Evolutionary conservation across 1,140 invertebrate species (phyloP).

Genomic region (Bombus consobrinus): DNA sequence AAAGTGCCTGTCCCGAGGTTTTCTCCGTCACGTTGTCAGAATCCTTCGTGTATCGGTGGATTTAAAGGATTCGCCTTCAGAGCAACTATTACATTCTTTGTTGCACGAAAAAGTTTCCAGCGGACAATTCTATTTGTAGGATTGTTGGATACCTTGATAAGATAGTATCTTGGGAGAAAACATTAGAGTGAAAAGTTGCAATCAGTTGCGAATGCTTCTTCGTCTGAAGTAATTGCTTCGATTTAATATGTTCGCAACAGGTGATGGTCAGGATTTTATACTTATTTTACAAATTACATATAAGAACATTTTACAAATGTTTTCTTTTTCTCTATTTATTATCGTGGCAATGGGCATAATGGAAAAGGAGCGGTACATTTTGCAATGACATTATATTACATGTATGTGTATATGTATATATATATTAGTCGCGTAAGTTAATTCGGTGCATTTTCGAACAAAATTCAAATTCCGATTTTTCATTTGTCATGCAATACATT

Average conservation of each 20-base stretch:
- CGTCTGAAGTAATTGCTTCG: neutral
- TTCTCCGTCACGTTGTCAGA: neutral
- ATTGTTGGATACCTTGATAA: neutral
- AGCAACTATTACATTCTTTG: neutral
- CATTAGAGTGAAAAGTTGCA: neutral
- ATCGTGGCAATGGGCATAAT: too few relatives aligned
- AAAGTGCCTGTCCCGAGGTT: neutral
- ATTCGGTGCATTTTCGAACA: neutral
- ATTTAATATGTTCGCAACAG: neutral
- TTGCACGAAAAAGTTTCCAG: neutral
- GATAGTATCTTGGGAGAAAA: neutral
- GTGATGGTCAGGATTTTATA: neutral
- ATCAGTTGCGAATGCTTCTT: neutral
- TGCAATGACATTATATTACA: too few relatives aligned
- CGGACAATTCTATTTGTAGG: neutral
- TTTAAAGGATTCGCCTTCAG: neutral
- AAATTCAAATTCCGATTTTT: neutral
- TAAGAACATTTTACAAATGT: too few relatives aligned
- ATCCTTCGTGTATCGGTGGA: conserved; percentile 1
- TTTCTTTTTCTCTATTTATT: too few relatives aligned
- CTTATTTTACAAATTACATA: neutral
- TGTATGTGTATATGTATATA: too few relatives aligned
- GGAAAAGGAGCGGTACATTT: too few relatives aligned
- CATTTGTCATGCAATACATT: too few relatives aligned
- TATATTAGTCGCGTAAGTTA: neutral